Conservation (phyloP, 2,113 vertebrate species). For the Oxygymnocypris stewartii region DNA sequence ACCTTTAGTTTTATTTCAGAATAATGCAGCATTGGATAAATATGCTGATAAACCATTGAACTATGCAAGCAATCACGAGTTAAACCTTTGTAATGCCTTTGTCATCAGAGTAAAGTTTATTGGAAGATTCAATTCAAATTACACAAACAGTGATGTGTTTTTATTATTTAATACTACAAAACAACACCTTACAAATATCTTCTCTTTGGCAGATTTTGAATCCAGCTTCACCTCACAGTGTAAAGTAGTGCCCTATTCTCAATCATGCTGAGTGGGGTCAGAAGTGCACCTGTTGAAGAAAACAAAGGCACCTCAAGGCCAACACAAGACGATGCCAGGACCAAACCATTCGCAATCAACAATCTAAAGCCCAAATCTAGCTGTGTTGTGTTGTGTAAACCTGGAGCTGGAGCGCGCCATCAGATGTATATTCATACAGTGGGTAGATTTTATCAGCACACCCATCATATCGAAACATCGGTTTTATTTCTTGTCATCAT, state of each 20-base stretch:
- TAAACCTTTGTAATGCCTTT: not conserved
- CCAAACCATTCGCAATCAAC: not conserved
- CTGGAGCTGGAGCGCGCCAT: not conserved
- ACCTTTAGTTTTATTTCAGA: not conserved
- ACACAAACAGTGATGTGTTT: not conserved
- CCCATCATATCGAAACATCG: not conserved
- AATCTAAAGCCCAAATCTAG: constrained; percentile 12
- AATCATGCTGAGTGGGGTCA: not conserved
- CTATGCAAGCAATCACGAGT: not conserved
- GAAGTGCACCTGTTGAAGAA: not conserved
- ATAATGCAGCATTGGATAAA: not conserved
- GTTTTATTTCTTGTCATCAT: not conserved
- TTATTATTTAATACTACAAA: not conserved
- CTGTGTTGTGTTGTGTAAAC: not conserved
- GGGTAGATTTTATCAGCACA: not conserved
- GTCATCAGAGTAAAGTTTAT: not conserved
- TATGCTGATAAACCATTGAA: not conserved
- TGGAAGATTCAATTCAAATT: not conserved
- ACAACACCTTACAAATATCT: not conserved
- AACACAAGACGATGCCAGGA: not conserved
- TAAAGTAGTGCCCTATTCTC: not conserved
- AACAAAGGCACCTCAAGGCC: not conserved
- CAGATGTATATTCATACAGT: constrained; percentile 7
- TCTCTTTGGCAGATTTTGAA: not conserved
- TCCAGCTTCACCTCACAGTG: not conserved